phyloP scores from a whole-genome alignment of 2,888 invertebrate genomes.

The Drosophila mayaguana region DNA sequence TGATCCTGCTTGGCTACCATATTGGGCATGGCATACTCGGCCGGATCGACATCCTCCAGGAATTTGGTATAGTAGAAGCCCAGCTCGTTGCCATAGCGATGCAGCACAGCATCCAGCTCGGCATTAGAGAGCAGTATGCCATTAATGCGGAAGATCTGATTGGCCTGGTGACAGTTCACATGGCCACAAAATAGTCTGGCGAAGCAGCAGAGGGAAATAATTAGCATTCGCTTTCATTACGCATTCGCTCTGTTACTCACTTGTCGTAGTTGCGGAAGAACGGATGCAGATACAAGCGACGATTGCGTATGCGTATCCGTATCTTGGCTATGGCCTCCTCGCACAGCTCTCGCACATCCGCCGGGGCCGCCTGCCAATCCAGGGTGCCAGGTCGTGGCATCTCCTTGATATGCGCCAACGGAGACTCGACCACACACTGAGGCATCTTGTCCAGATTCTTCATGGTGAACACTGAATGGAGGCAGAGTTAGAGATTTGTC shows the following conservation, averaged over 20 bases:
- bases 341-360: conserved; percentile 86
- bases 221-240: not conserved
- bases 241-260: conserved; percentile 83
- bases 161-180: conserved; percentile 89
- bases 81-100: conserved; percentile 90
- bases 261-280: conserved; percentile 90
- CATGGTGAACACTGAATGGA: conserved; percentile 87
- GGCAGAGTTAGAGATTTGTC: fast-evolving
- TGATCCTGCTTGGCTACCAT: conserved; percentile 60
- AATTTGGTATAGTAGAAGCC: conserved; percentile 91
- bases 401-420: conserved; percentile 86
- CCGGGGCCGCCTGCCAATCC: conserved; percentile 85
- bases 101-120: conserved; percentile 89
- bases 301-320: conserved; percentile 87
- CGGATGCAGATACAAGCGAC: conserved; percentile 88
- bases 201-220: not conserved
- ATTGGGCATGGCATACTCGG: conserved; percentile 82
- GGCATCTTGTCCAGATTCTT: conserved; percentile 90
- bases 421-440: conserved; percentile 86
- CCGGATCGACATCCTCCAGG: conserved; percentile 87
- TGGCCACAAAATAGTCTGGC: conserved; percentile 89
- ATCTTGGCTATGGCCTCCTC: conserved; percentile 88
- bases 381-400: conserved; percentile 86
- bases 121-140: conserved; percentile 89
- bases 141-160: conserved; percentile 89